These are phyloP conservation scores for Wiebesia pumilae DNA, from an alignment of 1,140 invertebrate species.

Conservation along the genomic window DNA sequence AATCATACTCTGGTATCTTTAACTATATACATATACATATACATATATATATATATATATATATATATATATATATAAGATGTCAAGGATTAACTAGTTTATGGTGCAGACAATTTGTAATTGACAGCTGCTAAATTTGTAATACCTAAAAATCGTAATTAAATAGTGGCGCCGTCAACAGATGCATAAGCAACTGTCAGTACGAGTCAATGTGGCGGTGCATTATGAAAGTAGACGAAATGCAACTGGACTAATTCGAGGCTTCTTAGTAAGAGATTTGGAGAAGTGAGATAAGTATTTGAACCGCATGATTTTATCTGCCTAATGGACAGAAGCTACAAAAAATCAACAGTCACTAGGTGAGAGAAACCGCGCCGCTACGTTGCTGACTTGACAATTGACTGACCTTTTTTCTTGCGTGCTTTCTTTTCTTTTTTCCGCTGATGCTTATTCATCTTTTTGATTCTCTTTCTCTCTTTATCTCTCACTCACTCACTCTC, in stretches of 20 bases:
- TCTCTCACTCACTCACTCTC: not conserved
- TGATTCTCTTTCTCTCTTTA: not conserved
- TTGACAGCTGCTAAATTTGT: not conserved
- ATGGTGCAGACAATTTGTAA: not conserved
- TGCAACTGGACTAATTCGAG: slow-evolving; percentile 40
- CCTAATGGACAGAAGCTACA: slow-evolving; percentile 71
- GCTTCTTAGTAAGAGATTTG: slow-evolving; percentile 54
- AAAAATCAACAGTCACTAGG: slow-evolving; percentile 66
- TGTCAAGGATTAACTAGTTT: not conserved
- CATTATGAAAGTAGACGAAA: slow-evolving; percentile 20
- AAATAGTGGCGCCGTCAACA: not conserved
- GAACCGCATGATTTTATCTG: slow-evolving; percentile 65
- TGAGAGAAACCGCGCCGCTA: slow-evolving; percentile 56
- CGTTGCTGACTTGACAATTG: slow-evolving; percentile 47
- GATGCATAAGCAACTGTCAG: slow-evolving; percentile 17
- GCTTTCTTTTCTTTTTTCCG: slow-evolving; percentile 16
- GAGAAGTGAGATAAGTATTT: slow-evolving; percentile 59
- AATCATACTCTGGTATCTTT: not conserved
- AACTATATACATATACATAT: not conserved
- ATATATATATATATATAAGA: too few relatives aligned
- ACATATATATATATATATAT: too few relatives aligned
- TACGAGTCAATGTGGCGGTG: not conserved
- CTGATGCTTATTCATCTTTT: slow-evolving; percentile 13
- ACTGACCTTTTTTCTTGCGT: slow-evolving; percentile 28
- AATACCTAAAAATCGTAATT: not conserved